Percentiles rank a stretch among this genome's conserved stretches.
phyloP scores from a whole-genome alignment of 2,797 vertebrate genomes.

The Hipposideros larvatus region DNA sequence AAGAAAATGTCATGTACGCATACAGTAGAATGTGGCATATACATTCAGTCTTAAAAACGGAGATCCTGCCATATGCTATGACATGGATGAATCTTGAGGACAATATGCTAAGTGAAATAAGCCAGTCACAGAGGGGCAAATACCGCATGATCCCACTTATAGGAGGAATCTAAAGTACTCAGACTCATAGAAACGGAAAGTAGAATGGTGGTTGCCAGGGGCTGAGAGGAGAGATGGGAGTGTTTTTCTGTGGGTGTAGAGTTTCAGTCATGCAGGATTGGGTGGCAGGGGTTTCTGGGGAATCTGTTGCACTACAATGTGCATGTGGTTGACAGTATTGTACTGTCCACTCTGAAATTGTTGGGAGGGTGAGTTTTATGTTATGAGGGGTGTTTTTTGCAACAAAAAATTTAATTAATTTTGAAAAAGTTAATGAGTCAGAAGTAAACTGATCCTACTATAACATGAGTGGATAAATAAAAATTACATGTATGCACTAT shows the following conservation, averaged over 20 bases:
- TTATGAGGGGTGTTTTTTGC: neutral
- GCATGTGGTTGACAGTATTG: neutral
- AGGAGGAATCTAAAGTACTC: conserved; percentile 23
- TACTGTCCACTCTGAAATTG: conserved; percentile 15
- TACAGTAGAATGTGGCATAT: neutral
- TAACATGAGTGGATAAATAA: conserved; percentile 34
- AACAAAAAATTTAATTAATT: neutral
- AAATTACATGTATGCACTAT: neutral
- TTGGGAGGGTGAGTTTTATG: conserved; percentile 42
- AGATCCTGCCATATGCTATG: neutral
- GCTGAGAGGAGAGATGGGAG: neutral
- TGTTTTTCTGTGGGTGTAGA: neutral
- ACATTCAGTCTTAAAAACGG: neutral
- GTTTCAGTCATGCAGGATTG: conserved; percentile 33
- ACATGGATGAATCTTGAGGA: neutral
- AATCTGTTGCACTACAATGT: neutral
- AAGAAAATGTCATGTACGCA: neutral
- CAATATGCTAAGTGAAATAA: conserved; percentile 57
- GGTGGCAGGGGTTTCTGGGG: neutral
- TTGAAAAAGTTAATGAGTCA: conserved; percentile 32
- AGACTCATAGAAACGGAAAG: conserved; percentile 54
- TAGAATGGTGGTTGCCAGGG: neutral
- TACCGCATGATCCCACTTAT: conserved; percentile 36
- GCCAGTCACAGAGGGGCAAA: conserved; percentile 44
- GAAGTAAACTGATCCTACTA: neutral